Conservation (phyloP, 2,113 vertebrate genomes). For the Nanger granti region DNA sequence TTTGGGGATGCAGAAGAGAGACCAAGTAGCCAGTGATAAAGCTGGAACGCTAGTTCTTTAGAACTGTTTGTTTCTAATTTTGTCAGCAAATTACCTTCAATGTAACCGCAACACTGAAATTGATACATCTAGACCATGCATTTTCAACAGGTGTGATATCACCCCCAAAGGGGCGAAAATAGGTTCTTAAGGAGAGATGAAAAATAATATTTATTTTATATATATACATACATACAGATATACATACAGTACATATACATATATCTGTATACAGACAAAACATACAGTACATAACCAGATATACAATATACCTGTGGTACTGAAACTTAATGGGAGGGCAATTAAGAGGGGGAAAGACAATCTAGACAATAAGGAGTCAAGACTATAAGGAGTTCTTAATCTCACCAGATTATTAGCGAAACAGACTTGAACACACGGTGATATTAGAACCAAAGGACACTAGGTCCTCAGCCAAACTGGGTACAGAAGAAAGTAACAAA, state of each 20-base stretch:
- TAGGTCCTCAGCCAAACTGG: neutral
- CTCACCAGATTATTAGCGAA: neutral
- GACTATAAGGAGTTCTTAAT: neutral
- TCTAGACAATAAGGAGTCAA: neutral
- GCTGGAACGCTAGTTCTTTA: neutral
- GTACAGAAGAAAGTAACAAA: neutral
- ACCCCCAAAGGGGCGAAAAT: neutral
- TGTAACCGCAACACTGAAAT: neutral
- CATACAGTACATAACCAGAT: neutral
- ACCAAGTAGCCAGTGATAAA: neutral
- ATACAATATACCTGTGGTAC: neutral
- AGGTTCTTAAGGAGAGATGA: neutral
- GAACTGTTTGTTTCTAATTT: neutral
- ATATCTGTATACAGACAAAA: neutral
- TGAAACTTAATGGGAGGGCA: neutral
- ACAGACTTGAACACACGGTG: neutral
- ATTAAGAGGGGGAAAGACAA: neutral
- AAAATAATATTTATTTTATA: neutral
- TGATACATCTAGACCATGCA: neutral
- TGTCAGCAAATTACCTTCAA: neutral
- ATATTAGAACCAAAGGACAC: neutral
- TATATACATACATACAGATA: neutral
- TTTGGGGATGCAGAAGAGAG: neutral
- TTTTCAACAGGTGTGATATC: neutral
- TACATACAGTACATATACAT: neutral